Percentiles rank a stretch among this genome's conserved stretches.
Evolutionary conservation across 2,888 invertebrate species (phyloP).

Genomic region (Meghimatium bilineatum): DNA sequence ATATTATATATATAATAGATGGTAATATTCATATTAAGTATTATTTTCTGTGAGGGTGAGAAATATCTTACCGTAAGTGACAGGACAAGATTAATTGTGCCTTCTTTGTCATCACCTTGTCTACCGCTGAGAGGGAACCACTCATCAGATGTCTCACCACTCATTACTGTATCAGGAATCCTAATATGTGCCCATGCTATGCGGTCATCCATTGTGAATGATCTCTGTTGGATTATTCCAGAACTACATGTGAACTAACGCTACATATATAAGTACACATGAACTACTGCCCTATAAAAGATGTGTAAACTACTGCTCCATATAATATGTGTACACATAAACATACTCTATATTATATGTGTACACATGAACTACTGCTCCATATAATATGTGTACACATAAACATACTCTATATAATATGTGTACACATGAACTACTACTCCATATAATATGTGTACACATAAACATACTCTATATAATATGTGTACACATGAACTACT

Average conservation of each 20-base stretch:
- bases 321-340: too few relatives aligned
- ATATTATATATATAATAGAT: too few relatives aligned
- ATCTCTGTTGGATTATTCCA: constrained; percentile 80
- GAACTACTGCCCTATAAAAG: not conserved
- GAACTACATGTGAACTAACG: not conserved
- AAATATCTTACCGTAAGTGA: constrained; percentile 56
- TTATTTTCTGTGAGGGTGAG: too few relatives aligned
- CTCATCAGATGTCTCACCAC: constrained; percentile 93
- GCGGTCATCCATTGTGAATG: constrained; percentile 96
- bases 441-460: not conserved
- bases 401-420: too few relatives aligned
- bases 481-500: not conserved
- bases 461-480: not conserved
- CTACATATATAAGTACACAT: not conserved
- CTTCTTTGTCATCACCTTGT: constrained; percentile 95
- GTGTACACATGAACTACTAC: too few relatives aligned
- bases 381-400: not conserved
- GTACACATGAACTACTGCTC: not conserved
- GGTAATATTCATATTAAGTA: too few relatives aligned
- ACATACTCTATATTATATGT: not conserved
- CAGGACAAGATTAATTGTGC: constrained; percentile 92
- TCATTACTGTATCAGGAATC: constrained; percentile 89
- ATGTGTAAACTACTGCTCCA: too few relatives aligned
- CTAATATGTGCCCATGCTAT: constrained; percentile 95
- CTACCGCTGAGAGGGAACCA: constrained; percentile 96